Evolutionary conservation across 1,140 invertebrate species (phyloP), one percentile per base, ranked within the genome.

Genomic region (Zaprionus inermis): DNA sequence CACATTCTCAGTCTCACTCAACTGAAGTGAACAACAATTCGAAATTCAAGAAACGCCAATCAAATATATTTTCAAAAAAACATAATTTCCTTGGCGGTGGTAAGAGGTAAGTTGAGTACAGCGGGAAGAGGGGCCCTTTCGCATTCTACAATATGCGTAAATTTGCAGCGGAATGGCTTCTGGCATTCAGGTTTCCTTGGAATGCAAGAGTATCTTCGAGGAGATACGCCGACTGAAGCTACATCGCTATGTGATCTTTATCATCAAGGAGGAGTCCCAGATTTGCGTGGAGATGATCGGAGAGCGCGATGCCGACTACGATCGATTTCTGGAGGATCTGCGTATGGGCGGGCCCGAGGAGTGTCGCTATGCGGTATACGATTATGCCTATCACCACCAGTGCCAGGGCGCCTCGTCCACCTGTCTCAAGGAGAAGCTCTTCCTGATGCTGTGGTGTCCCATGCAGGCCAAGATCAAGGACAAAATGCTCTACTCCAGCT

Each of bases 401-500:
- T 72, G 67, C 34, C 74, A 69, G 49, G 74, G 70, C 14, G 38
- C 74, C 12, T 38, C 38, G 0, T 64, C 63, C 5, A 52, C 55
- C 1, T 77, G 74, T 41, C 12, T 72, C 9, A 75, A 84, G 67
- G 74, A 85, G 56, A 85, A 81, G 54, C 64, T 85, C 1, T 72
- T 85, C 24, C 36, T 85, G 1, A 72, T 85, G 74, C 71, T 85
- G 11, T 85, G 81, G 81, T 85, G 78, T 11, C 81, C 81, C 0
- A 24, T 51, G 36, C 32, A 72, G 68, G 72, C 82, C 1, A 44
- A 30, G 20, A 34, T 79, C 41, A 82, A 82, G 72, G 64, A 86
- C 20, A 86, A 79, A n/a, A 88, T 86, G 83, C 66, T 86, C 2
- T 86, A 86, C 54, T 72, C 82, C 49, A 86, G 72, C 32, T 79